Percentiles rank a stretch among this genome's conserved stretches.
Conservation (phyloP, 2,888 invertebrate species). For the Stenodema calcarata region DNA sequence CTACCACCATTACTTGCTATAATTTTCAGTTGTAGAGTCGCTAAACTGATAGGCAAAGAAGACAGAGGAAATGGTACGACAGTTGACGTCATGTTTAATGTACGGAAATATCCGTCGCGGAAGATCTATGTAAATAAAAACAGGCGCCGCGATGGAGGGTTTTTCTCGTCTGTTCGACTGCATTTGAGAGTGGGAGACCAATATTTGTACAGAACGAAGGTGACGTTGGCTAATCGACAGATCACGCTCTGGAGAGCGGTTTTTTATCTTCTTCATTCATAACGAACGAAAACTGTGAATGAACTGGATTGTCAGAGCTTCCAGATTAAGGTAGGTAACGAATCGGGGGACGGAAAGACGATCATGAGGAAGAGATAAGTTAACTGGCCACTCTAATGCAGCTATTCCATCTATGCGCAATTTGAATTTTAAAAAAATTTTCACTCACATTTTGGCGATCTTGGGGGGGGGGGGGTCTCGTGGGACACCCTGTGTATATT, state of each 20-base stretch:
- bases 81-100: neutral
- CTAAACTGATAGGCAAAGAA: neutral
- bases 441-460: no score
- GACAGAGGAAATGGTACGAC: neutral
- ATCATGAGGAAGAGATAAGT: no score
- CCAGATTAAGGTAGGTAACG: neutral
- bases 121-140: neutral
- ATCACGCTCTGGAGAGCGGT: neutral
- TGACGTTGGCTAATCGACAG: neutral
- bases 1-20: no score
- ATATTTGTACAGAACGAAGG: neutral
- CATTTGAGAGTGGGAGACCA: neutral
- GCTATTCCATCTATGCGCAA: no score
- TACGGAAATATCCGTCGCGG: neutral
- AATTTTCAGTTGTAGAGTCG: no score
- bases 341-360: no score
- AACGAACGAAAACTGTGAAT: neutral
- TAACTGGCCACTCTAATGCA: no score
- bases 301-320: neutral
- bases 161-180: neutral
- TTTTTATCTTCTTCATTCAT: neutral
- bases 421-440: no score
- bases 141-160: neutral
- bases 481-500: no score
- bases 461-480: no score